phyloP scores from a whole-genome alignment of 2,113 vertebrate species.

The Phalacrocorax aristotelis region DNA sequence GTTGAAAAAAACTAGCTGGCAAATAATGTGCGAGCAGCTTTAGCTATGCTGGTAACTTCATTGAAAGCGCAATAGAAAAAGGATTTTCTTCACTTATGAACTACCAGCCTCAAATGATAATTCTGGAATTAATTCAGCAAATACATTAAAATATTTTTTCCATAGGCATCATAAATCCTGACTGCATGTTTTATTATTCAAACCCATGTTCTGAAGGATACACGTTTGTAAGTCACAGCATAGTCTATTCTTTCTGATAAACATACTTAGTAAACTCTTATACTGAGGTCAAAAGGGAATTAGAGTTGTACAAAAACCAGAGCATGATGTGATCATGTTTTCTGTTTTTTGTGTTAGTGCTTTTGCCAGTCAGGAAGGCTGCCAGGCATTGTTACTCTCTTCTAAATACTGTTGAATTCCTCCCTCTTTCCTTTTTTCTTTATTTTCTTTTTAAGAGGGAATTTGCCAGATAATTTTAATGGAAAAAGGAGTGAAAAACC shows the following conservation, averaged over 20 bases:
- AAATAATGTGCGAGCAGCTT: conserved; percentile 19
- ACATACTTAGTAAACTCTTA: background rate
- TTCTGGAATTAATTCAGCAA: background rate
- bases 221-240: background rate
- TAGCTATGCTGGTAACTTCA: conserved; percentile 22
- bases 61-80: background rate
- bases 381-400: background rate
- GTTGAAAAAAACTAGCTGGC: background rate
- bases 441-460: background rate
- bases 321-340: background rate
- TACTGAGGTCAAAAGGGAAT: background rate
- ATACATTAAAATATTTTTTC: background rate
- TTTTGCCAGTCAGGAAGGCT: background rate
- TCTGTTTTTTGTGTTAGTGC: background rate
- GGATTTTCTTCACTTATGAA: background rate
- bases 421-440: background rate
- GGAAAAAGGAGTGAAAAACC: background rate
- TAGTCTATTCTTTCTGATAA: background rate
- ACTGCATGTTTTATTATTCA: background rate
- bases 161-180: background rate
- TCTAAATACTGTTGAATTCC: background rate
- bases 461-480: background rate
- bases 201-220: background rate
- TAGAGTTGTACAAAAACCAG: background rate
- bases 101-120: background rate